A percentile compares a stretch with the other conserved stretches of the same genome.
Evolutionary conservation across 2,113 vertebrate genomes (phyloP).

Genomic region (Psammodynastes pulverulentus): DNA sequence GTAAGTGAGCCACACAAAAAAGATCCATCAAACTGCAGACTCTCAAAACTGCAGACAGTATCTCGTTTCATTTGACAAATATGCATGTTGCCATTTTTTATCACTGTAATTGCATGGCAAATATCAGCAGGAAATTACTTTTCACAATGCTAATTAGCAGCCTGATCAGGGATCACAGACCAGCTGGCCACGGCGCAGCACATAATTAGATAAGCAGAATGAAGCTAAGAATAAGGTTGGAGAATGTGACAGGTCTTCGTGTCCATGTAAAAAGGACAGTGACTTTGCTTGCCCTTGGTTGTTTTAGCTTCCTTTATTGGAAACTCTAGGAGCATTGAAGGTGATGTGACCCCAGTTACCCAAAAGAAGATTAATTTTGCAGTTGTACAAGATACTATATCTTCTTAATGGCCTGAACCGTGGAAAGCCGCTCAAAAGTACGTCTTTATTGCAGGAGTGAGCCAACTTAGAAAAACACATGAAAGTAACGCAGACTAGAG

Average conservation of each 20-base stretch:
- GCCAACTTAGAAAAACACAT: neutral
- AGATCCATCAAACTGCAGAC: neutral
- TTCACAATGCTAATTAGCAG: conserved; percentile 38
- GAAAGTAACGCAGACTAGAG: too few relatives aligned
- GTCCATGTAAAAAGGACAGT: neutral
- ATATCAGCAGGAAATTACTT: conserved; percentile 23
- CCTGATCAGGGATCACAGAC: conserved; percentile 30
- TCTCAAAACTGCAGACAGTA: neutral
- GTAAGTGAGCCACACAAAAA: neutral
- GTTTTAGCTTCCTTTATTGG: neutral
- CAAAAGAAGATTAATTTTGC: neutral
- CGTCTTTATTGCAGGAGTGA: neutral
- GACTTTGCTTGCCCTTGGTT: conserved; percentile 1
- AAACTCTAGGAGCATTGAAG: neutral
- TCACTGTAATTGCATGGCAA: conserved; percentile 16
- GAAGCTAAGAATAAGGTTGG: neutral
- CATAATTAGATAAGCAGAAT: conserved; percentile 16
- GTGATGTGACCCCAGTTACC: neutral
- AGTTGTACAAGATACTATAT: neutral
- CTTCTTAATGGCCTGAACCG: neutral
- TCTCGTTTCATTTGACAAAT: conserved; percentile 22
- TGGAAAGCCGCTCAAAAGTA: neutral
- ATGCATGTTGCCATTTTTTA: conserved; percentile 17
- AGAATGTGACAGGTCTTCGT: conserved; percentile 4
- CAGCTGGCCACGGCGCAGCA: conserved; percentile 17